Conservation (phyloP, 2,888 invertebrate species). For the Tuta absoluta region DNA sequence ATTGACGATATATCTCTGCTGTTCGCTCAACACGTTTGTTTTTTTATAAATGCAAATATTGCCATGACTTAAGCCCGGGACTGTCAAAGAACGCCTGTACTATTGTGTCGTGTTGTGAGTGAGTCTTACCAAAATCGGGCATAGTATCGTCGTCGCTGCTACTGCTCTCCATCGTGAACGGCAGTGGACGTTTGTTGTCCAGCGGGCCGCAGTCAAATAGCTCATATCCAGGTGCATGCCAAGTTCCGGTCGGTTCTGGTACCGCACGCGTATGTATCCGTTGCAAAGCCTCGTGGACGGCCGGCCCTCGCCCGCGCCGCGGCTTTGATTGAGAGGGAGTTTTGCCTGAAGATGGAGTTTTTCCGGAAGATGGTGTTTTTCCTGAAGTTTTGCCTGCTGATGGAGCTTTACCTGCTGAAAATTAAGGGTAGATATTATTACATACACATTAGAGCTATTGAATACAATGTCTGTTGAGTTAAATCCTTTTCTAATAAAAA, state of each 20-base stretch:
- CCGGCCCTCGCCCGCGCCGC: constrained; percentile 71
- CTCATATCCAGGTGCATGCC: constrained; percentile 78
- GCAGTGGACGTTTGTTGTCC: constrained; percentile 52
- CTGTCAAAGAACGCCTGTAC: too few species aligned
- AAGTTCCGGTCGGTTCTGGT: constrained; percentile 58
- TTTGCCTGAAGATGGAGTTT: constrained; percentile 45
- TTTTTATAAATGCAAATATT: too few species aligned
- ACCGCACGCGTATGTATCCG: constrained; percentile 76
- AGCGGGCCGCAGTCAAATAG: constrained; percentile 72
- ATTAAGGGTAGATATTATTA: not conserved
- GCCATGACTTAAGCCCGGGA: too few species aligned
- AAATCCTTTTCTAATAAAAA: too few species aligned
- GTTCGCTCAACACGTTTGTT: too few species aligned
- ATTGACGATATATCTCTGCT: too few species aligned
- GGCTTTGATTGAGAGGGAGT: constrained; percentile 53
- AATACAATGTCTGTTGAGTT: not conserved
- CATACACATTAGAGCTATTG: not conserved
- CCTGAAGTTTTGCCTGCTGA: not conserved
- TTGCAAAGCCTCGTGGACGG: constrained; percentile 80
- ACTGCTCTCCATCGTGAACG: constrained; percentile 63
- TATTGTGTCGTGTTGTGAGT: too few species aligned
- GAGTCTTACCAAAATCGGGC: constrained; percentile 72
- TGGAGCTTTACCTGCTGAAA: constrained; percentile 3
- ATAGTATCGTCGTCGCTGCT: constrained; percentile 73
- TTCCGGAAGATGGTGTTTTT: not conserved